phyloP scores from a whole-genome alignment of 2,888 invertebrate genomes.

The Perithous albicinctus region DNA sequence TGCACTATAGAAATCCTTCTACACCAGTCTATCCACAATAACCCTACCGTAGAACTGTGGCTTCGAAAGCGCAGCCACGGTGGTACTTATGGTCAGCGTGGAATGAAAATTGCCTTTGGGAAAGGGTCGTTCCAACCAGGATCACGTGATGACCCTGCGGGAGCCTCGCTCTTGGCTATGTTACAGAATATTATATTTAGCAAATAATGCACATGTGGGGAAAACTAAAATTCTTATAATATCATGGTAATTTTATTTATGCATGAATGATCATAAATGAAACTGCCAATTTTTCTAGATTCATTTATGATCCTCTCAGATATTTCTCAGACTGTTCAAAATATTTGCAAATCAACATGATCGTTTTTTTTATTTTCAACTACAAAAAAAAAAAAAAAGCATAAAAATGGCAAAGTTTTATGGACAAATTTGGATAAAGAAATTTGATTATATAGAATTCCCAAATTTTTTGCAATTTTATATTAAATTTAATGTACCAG shows the following conservation, averaged over 20 bases:
- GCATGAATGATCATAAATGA: too few relatives aligned
- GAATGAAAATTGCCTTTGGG: constrained; percentile 35
- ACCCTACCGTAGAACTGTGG: constrained; percentile 4
- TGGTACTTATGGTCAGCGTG: constrained; percentile 28
- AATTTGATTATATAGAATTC: too few relatives aligned
- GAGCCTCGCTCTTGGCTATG: background rate
- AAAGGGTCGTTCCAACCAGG: constrained; percentile 19
- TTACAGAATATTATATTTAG: constrained; percentile 16
- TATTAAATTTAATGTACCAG: too few relatives aligned
- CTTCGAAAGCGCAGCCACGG: constrained; percentile 3
- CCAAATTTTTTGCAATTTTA: too few relatives aligned
- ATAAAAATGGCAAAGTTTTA: too few relatives aligned
- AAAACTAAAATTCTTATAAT: background rate
- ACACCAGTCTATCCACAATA: constrained; percentile 2
- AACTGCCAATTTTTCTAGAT: too few relatives aligned
- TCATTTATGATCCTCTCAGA: too few relatives aligned
- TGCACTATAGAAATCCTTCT: background rate
- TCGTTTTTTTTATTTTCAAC: too few relatives aligned
- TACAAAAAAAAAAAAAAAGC: too few relatives aligned
- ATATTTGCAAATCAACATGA: too few relatives aligned
- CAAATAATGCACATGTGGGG: background rate
- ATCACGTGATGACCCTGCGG: constrained; percentile 35
- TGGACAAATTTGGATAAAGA: too few relatives aligned
- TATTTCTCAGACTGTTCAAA: too few relatives aligned
- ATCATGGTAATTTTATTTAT: background rate